These are phyloP conservation scores for Tenebrio molitor DNA, from an alignment of 1,140 invertebrate species.

Conservation along the genomic window DNA sequence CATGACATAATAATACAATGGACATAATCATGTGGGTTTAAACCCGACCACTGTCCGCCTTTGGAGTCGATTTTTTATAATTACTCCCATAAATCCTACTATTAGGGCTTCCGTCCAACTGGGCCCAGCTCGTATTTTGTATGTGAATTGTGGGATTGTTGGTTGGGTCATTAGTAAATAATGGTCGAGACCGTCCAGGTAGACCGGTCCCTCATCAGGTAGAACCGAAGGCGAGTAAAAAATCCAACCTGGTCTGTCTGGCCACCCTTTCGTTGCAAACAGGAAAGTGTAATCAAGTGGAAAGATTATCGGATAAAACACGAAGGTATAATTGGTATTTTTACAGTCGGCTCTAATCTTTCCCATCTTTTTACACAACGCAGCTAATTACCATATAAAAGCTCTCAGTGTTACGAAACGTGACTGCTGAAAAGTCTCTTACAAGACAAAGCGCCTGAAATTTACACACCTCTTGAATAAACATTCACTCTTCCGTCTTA, in stretches of 20 bases:
- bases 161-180: slow-evolving; percentile 4
- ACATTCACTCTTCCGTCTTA: too few species aligned
- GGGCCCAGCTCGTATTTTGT: too few species aligned
- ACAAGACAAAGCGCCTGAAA: background rate
- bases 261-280: slow-evolving; percentile 1
- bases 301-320: slow-evolving; percentile 11
- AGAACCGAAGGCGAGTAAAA: background rate
- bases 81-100: too few species aligned
- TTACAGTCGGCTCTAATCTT: background rate
- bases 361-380: slow-evolving; percentile 1
- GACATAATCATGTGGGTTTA: too few species aligned
- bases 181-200: background rate
- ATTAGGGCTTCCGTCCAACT: too few species aligned
- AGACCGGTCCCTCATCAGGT: background rate
- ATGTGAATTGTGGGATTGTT: background rate
- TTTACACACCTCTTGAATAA: background rate
- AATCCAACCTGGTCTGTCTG: background rate
- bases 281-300: slow-evolving; percentile 8
- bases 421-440: slow-evolving; percentile 1
- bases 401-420: background rate
- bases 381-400: slow-evolving; percentile 5
- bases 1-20: too few species aligned
- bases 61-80: too few species aligned
- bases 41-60: too few species aligned
- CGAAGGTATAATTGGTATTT: slow-evolving; percentile 11